Percentiles rank a stretch among this genome's conserved stretches.
These are phyloP conservation scores for Globicephala melas DNA, from an alignment of 2,113 vertebrate species.

Conservation along the genomic window DNA sequence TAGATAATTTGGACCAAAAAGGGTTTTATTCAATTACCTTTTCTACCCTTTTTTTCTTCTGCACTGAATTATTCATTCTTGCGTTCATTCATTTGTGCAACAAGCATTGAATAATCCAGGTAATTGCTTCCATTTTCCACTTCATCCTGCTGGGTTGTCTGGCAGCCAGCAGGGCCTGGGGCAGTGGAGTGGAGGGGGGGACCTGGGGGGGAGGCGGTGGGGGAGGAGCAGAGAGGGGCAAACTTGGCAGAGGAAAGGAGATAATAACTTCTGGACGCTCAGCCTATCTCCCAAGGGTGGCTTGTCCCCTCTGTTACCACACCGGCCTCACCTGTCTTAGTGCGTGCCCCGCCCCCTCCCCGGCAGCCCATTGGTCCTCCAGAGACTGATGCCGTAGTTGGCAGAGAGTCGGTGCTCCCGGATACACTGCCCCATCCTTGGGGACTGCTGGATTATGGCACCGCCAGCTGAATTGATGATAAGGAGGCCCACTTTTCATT, in stretches of 20 bases:
- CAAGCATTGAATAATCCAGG: conserved; percentile 68
- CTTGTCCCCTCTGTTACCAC: neutral
- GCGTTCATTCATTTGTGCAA: conserved; percentile 61
- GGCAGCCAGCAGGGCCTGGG: conserved; percentile 28
- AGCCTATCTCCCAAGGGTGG: neutral
- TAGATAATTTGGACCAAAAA: conserved; percentile 32
- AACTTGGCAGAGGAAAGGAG: neutral
- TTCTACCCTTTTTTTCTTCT: neutral
- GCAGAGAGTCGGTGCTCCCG: neutral
- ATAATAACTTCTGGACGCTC: neutral
- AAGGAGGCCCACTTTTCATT: neutral
- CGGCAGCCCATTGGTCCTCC: neutral
- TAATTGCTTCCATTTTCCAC: conserved; percentile 66
- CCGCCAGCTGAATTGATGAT: neutral
- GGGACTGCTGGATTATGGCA: neutral
- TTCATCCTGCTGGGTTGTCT: conserved; percentile 52
- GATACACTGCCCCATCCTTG: neutral
- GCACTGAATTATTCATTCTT: conserved; percentile 59
- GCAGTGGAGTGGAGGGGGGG: neutral
- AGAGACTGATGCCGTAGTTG: neutral
- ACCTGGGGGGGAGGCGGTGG: neutral
- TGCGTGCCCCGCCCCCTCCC: neutral
- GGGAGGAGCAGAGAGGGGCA: neutral
- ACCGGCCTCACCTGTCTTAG: neutral
- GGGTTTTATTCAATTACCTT: conserved; percentile 58